A percentile compares a stretch with the other conserved stretches of the same genome.
Evolutionary conservation across 1,140 invertebrate species (phyloP).

Genomic region (Choristoneura fumiferana): DNA sequence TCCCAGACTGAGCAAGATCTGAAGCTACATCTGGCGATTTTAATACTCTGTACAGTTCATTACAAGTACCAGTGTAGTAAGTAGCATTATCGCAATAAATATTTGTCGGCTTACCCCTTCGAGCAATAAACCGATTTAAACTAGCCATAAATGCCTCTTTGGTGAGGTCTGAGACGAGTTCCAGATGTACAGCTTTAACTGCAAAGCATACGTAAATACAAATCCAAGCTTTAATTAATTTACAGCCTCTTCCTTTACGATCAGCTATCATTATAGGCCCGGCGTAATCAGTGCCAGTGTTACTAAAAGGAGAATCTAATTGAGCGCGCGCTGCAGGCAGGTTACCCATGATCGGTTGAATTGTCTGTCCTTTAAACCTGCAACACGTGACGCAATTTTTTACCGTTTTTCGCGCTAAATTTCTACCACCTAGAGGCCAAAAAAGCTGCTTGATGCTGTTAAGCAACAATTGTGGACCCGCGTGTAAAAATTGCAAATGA

Average conservation of each 20-base stretch:
- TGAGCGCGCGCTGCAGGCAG: conserved; percentile 30
- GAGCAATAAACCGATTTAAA: neutral
- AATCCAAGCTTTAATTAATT: conserved; percentile 20
- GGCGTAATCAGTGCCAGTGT: conserved; percentile 48
- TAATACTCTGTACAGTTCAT: too few species aligned
- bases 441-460: conserved; percentile 34
- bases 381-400: conserved; percentile 49
- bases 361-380: conserved; percentile 30
- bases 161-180: too few species aligned
- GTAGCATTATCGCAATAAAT: conserved; percentile 19
- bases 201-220: too few species aligned
- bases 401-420: conserved; percentile 29
- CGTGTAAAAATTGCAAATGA: too few species aligned
- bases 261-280: conserved; percentile 42
- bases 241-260: conserved; percentile 29
- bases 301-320: conserved; percentile 37
- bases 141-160: neutral
- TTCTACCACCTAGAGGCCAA: conserved; percentile 40
- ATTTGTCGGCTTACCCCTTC: conserved; percentile 15
- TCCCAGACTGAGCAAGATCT: too few species aligned
- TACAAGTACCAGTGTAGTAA: too few species aligned
- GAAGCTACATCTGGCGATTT: conserved; percentile 14
- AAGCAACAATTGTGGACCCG: too few species aligned
- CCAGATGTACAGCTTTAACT: too few species aligned
- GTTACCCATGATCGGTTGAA: conserved; percentile 47